These are phyloP conservation scores for Platygyra sinensis DNA, from an alignment of 64 coral and sea anemone genomes.

Conservation along the genomic window DNA sequence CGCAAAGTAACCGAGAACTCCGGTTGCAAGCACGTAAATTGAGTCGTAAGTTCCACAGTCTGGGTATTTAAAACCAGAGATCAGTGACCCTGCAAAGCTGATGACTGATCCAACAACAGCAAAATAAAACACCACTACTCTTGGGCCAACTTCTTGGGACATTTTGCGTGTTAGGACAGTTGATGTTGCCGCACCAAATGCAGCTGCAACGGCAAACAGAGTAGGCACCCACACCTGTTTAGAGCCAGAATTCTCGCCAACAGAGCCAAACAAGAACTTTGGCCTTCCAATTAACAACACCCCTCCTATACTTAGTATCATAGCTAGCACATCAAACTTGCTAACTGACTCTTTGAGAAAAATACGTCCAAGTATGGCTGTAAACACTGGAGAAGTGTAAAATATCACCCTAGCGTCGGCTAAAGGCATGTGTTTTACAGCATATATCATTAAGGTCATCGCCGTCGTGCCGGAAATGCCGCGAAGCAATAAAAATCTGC, in stretches of 20 bases:
- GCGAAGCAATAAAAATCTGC: neutral
- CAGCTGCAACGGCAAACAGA: constrained; percentile 27
- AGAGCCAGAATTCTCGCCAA: too few species aligned
- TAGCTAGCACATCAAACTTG: constrained; percentile 38
- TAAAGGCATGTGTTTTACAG: constrained; percentile 61
- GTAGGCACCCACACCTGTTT: too few species aligned
- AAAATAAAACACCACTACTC: constrained; percentile 61
- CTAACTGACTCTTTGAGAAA: constrained; percentile 56
- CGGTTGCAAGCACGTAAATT: constrained; percentile 7
- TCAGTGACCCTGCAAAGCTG: neutral
- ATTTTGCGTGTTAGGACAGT: neutral
- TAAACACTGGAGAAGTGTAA: constrained; percentile 54
- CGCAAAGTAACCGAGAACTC: constrained; percentile 28
- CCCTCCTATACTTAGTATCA: constrained; percentile 34
- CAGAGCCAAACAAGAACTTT: too few species aligned
- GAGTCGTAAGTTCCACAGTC: constrained; percentile 52
- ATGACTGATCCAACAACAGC: constrained; percentile 31
- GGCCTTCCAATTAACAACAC: too few species aligned
- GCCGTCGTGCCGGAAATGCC: constrained; percentile 16
- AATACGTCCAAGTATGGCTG: constrained; percentile 48
- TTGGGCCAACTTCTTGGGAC: constrained; percentile 2
- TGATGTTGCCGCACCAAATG: neutral
- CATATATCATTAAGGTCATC: constrained; percentile 27
- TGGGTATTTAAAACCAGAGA: constrained; percentile 49
- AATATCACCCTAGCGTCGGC: constrained; percentile 69